A percentile compares a stretch with the other conserved stretches of the same genome.
phyloP scores from a whole-genome alignment of 2,888 invertebrate species.

The Alsophila aescularia region DNA sequence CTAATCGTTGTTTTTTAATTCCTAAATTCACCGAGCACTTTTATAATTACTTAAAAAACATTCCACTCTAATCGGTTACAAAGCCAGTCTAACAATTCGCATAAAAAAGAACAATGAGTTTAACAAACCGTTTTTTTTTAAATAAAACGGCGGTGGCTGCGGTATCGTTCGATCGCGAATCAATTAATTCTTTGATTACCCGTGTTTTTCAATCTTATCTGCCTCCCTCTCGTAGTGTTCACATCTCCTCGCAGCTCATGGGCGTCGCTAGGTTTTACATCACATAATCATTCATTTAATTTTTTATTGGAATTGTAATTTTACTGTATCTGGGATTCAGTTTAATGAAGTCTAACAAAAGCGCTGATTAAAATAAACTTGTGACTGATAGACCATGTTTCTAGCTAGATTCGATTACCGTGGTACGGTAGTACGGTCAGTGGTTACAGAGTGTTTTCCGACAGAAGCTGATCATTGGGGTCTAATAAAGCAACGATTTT shows the following conservation, averaged over 20 bases:
- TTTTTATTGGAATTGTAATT: no score
- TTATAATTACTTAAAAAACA: not conserved
- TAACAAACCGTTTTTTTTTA: conserved; percentile 28
- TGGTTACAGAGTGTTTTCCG: no score
- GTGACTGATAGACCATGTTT: no score
- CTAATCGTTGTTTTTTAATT: no score
- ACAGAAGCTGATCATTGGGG: no score
- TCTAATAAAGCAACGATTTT: no score
- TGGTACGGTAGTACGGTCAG: no score
- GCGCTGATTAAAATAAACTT: no score
- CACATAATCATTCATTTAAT: no score
- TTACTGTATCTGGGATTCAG: no score
- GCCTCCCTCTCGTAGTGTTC: conserved; percentile 1
- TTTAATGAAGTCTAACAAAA: no score
- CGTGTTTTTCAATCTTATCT: conserved; percentile 46
- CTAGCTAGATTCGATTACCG: no score
- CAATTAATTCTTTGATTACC: conserved; percentile 61
- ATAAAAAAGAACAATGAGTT: conserved; percentile 27
- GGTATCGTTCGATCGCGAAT: conserved; percentile 41
- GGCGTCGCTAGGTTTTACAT: not conserved
- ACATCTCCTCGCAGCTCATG: not conserved
- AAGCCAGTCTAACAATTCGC: conserved; percentile 11
- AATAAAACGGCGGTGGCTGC: conserved; percentile 17
- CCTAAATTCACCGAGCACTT: not conserved
- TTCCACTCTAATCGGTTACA: not conserved